Conservation (phyloP, 2,888 invertebrate genomes). For the Heliconius charithonia region DNA sequence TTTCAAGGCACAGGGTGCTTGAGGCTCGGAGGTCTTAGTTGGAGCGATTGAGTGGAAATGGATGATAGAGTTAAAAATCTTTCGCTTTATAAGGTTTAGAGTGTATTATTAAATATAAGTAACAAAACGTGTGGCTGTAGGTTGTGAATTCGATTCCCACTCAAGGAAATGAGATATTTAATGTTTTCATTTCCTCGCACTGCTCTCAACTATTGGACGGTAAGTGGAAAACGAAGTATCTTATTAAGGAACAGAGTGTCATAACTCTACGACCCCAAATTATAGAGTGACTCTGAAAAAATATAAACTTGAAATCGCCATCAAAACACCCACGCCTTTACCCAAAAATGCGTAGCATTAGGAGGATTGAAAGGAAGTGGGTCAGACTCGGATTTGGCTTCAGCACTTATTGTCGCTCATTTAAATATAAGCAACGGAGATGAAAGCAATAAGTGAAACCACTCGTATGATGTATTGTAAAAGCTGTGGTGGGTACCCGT, state of each 20-base stretch:
- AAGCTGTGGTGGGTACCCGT: neutral
- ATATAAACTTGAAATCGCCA: slow-evolving; percentile 10
- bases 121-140: no score
- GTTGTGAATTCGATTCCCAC: no score
- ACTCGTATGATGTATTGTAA: slow-evolving; percentile 34
- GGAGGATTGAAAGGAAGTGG: slow-evolving; percentile 77
- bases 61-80: neutral
- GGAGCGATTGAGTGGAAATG: slow-evolving; percentile 50
- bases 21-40: slow-evolving; percentile 48
- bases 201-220: no score
- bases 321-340: slow-evolving; percentile 36
- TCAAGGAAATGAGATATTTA: no score
- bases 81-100: neutral
- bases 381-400: slow-evolving; percentile 73
- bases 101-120: no score
- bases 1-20: slow-evolving; percentile 62
- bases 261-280: neutral
- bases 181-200: no score
- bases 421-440: slow-evolving; percentile 73
- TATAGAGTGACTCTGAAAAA: neutral
- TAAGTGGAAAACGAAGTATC: no score
- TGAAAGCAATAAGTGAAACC: slow-evolving; percentile 51
- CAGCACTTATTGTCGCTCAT: slow-evolving; percentile 70
- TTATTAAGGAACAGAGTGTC: no score
- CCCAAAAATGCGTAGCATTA: slow-evolving; percentile 71